phyloP scores from a whole-genome alignment of 92 coral and sea anemone genomes.

The Palythoa grandiflora region DNA sequence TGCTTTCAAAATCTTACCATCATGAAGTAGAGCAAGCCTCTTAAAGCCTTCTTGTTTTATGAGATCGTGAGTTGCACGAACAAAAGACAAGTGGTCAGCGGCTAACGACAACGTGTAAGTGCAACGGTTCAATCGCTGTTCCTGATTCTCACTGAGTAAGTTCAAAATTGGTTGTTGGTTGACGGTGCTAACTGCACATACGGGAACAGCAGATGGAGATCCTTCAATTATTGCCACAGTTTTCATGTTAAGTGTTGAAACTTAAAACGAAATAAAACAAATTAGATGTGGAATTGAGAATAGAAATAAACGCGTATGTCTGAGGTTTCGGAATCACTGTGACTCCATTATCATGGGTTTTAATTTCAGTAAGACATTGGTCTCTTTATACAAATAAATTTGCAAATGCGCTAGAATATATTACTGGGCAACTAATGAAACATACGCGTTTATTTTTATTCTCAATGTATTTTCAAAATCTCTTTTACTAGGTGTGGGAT shows the following conservation, averaged over 20 bases:
- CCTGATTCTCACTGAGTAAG: not conserved
- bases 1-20: not conserved
- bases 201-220: not conserved
- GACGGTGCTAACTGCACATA: constrained; percentile 1
- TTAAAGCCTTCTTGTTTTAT: not conserved
- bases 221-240: not conserved
- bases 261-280: not conserved
- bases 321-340: no score
- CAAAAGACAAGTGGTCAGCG: not conserved
- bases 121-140: not conserved
- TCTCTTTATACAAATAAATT: no score
- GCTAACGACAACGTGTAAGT: not conserved
- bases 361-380: not conserved
- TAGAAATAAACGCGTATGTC: not conserved
- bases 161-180: not conserved
- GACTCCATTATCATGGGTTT: not conserved
- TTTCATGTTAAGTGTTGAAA: not conserved
- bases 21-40: constrained; percentile 22
- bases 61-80: not conserved
- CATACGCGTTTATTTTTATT: no score
- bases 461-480: no score
- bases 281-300: not conserved
- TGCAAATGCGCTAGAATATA: no score
- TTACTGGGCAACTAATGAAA: no score
- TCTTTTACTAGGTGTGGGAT: no score